Percentiles rank a stretch among this genome's conserved stretches.
Evolutionary conservation across 2,888 invertebrate species (phyloP).

Genomic region (Zhuqinia jingwanae): DNA sequence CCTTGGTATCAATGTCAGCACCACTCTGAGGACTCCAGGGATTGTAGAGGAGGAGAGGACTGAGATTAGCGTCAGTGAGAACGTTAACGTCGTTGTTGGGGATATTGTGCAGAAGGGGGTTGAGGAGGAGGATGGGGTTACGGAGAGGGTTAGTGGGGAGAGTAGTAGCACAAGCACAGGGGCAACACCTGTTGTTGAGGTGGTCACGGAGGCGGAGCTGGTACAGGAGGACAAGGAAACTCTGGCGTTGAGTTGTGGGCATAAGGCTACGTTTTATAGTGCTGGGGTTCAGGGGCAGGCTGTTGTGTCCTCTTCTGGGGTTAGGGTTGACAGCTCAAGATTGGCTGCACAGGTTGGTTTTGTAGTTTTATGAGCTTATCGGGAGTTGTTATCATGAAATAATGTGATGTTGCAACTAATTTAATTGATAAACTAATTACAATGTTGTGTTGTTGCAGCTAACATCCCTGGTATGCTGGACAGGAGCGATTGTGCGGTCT

Average conservation of each 20-base stretch:
- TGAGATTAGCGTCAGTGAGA: conserved; percentile 56
- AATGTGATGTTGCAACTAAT: neutral
- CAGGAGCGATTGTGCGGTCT: conserved; percentile 75
- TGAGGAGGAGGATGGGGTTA: neutral
- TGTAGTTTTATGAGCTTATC: too few relatives aligned
- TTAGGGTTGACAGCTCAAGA: conserved; percentile 42
- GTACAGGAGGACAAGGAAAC: neutral
- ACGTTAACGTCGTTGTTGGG: conserved; percentile 21
- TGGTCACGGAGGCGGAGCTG: neutral
- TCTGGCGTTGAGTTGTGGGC: neutral
- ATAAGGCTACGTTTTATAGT: conserved; percentile 56
- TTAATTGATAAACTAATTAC: neutral
- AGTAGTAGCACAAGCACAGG: neutral
- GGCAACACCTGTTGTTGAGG: neutral
- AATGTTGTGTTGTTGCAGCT: conserved; percentile 4
- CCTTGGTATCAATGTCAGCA: neutral
- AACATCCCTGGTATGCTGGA: conserved; percentile 75
- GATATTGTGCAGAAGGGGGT: neutral
- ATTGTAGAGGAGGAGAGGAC: conserved; percentile 63
- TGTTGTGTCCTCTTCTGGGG: neutral
- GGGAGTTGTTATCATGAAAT: neutral
- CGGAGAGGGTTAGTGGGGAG: neutral
- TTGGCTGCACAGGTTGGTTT: conserved; percentile 65
- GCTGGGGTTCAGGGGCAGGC: neutral
- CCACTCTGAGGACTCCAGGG: conserved; percentile 16